Evolutionary conservation across 2,797 vertebrate genomes (phyloP).

Genomic region (Borostomias antarcticus): DNA sequence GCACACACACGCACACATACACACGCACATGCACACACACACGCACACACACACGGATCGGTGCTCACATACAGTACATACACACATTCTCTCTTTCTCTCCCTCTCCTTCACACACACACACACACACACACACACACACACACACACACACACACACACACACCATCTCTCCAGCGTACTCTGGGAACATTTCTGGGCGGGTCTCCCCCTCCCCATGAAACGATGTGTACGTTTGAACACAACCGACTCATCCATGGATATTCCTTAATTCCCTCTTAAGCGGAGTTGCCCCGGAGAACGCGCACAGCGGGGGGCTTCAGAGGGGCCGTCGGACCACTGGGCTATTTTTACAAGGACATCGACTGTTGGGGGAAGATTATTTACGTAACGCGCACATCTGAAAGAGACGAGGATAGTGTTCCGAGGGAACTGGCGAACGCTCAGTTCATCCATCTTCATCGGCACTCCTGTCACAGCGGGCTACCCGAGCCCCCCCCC

Average conservation of each 20-base stretch:
- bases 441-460: conserved; percentile 58
- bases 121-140: neutral
- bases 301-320: conserved; percentile 33
- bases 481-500: neutral
- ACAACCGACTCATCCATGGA: conserved; percentile 60
- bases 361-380: conserved; percentile 38
- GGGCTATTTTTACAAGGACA: conserved; percentile 47
- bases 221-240: conserved; percentile 50
- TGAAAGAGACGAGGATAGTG: conserved; percentile 34
- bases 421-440: conserved; percentile 8
- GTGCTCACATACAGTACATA: neutral
- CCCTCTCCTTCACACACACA: neutral
- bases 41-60: neutral
- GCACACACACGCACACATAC: conserved; percentile 2
- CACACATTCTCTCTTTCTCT: neutral
- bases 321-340: conserved; percentile 41
- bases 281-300: conserved; percentile 47
- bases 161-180: neutral
- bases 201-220: neutral
- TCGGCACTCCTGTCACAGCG: conserved; percentile 26
- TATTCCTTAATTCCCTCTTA: conserved; percentile 60
- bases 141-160: neutral
- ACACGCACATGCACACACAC: neutral
- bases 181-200: neutral
- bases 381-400: conserved; percentile 46